A percentile compares a stretch with the other conserved stretches of the same genome.
Evolutionary conservation across 1,140 invertebrate genomes (phyloP).

Genomic region (Steinernema khuongi): DNA sequence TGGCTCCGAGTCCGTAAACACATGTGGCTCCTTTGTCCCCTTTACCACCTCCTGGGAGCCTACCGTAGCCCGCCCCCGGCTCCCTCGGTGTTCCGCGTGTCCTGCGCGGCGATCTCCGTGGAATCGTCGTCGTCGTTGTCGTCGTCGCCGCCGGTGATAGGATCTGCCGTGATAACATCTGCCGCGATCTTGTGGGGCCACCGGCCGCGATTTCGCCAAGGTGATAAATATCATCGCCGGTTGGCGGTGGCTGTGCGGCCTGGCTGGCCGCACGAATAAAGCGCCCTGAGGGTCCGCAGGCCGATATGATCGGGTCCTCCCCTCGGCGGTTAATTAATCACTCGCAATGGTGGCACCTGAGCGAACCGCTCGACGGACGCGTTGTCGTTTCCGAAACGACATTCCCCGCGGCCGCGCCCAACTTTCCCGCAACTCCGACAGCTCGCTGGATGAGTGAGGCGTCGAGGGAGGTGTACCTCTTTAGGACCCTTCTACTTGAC

Average conservation of each 20-base stretch:
- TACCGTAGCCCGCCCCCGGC: background rate
- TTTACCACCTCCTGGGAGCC: too few species aligned
- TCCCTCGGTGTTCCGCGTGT: background rate
- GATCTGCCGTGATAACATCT: background rate
- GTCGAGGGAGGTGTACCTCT: too few species aligned
- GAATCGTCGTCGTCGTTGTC: background rate
- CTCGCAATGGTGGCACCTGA: conserved; percentile 2
- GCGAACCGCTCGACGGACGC: conserved; percentile 1
- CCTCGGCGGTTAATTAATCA: conserved; percentile 14
- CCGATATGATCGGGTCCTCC: background rate
- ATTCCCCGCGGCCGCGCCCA: background rate
- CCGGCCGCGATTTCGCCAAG: background rate
- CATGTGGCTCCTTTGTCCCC: too few species aligned
- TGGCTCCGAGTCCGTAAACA: background rate
- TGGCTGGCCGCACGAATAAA: background rate
- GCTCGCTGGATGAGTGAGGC: background rate
- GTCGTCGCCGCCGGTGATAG: background rate
- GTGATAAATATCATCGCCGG: conserved; percentile 6
- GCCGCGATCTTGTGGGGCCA: conserved; percentile 1
- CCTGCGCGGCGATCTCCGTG: background rate
- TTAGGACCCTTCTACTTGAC: too few species aligned
- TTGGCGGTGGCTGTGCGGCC: conserved; percentile 1
- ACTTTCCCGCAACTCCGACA: conserved; percentile 1
- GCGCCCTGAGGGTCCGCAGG: background rate
- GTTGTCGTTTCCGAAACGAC: conserved; percentile 7